A percentile compares a stretch with the other conserved stretches of the same genome.
Evolutionary conservation across 1,140 invertebrate species (phyloP).

Genomic region (Drosophila parabipectinata): DNA sequence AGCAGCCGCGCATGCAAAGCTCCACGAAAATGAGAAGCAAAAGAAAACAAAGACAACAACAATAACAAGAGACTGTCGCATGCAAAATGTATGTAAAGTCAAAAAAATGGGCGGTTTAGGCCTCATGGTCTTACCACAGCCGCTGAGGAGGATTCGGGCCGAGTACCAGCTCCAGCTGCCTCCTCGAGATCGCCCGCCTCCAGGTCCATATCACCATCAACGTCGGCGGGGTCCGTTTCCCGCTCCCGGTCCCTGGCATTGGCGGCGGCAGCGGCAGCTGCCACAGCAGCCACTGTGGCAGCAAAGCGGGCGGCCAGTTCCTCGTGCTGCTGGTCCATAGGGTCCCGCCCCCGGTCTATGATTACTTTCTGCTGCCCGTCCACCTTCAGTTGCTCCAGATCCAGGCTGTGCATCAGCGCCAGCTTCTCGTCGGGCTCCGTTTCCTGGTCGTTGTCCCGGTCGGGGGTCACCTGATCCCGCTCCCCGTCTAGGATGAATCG

Average conservation of each 20-base stretch:
- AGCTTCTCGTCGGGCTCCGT: conserved; percentile 63
- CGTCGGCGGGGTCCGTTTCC: conserved; percentile 33
- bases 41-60: conserved; percentile 17
- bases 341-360: conserved; percentile 23
- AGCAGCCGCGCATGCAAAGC: conserved; percentile 42
- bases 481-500: conserved; percentile 79
- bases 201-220: conserved; percentile 28
- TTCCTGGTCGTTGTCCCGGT: conserved; percentile 21
- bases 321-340: conserved; percentile 40
- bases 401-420: conserved; percentile 67
- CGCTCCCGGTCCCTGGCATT: conserved; percentile 57
- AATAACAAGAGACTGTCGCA: conserved; percentile 22
- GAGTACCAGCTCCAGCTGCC: conserved; percentile 14
- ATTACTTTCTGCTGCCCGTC: conserved; percentile 23
- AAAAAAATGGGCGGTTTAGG: conserved; percentile 43
- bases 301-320: conserved; percentile 63
- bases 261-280: conserved; percentile 62
- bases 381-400: conserved; percentile 69
- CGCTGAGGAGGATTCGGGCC: conserved; percentile 47
- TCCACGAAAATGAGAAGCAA: conserved; percentile 17
- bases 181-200: conserved; percentile 24
- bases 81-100: conserved; percentile 54
- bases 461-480: conserved; percentile 38
- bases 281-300: conserved; percentile 68
- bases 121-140: conserved; percentile 66